Evolutionary conservation across 2,113 vertebrate genomes (phyloP), one percentile per base, ranked within the genome.

Genomic region (Bucco capensis): DNA sequence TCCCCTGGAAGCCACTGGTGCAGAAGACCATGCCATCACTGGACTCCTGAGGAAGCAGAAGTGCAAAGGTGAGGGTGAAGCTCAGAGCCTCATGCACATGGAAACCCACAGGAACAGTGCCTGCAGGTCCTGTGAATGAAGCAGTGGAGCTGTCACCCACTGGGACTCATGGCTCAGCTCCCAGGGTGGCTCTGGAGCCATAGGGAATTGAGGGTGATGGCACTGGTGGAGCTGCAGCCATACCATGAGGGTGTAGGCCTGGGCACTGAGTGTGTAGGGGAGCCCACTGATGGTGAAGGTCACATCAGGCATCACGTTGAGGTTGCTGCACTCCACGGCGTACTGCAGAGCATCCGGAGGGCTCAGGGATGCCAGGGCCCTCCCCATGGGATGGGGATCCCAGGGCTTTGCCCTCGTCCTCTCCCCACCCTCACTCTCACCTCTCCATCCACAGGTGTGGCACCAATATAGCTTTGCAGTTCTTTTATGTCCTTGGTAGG

Each of bases 201-300:
- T 31, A 24, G 85, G 92, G 74, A 87, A 42, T 2, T 8, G 69
- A 37, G 89, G 22, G 3, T 1, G 9, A 37, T 18, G 53, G 38
- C 30, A 31, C 51, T 9, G 2, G 38, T 12, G 79, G 60, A 73
- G 25, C 25, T 1, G 4, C 44, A 53, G 69, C 42, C 75, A 4
- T 97, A 98, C 97, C 96, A 5, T 25, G 23, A 98, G 75, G 44
- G 69, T 97, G 91, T 98, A 98, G 49, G 95, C 96, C 56, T 94
- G 75, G 74, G 97, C 92, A 0, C 35, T 79, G 81, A 98, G 96
- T 1, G 69, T 77, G 79, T 97, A 98, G 60, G 96, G 90, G 38
- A 97, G 51, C 35, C 97, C 97, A 2, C 91, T 97, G 96, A 98
- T 97, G 74, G 91, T 95, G 95, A 98, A 98, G 84, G 97, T 97